Evolutionary conservation across 2,113 vertebrate species (phyloP), one percentile per base, ranked within the genome.

Genomic region (Apistogramma diplotaenia): DNA sequence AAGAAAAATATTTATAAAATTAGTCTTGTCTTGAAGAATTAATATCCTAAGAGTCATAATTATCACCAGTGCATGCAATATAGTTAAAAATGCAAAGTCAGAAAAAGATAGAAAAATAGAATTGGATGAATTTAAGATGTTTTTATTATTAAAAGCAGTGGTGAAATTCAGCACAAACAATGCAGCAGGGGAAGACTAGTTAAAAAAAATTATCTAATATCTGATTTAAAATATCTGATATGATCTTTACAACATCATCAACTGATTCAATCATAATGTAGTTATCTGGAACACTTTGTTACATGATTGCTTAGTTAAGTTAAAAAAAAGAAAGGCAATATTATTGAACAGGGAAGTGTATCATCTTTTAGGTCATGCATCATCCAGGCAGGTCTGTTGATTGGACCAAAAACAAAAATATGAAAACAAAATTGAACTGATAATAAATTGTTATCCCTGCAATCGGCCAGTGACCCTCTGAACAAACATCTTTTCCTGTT

Each of bases 71-170:
- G 25, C 53, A 49, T 61, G 74, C 53, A 78, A 3, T 75, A 60
- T 8, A 25, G 37, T 10, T 37, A 11, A 76, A 74, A 78, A 78
- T 79, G 83, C 83, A 89, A 86, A 53, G 71, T 55, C 9, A 54
- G 40, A 51, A 82, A 54, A 82, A 56, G 67, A 86, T 16, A 4
- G 56, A 82, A 61, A 75, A 82, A 56, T 43, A 70, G 74, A 71
- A 62, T 19, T 27, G 53, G 51, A 51, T 74, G 71, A 74, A 76
- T 65, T 15, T 74, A 84, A 83, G 19, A 77, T 43, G 21, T 62
- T 78, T 93, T 93, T 93, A 93, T 91, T 93, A 57, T 88, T 89
- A 5, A 83, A 78, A 76, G 88, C 73, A 79, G 55, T 2, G 59
- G 43, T 73, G 70, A 87, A 72, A 89, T 27, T 59, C 76, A 83